These are phyloP conservation scores for Climacteris rufus DNA, from an alignment of 2,113 vertebrate species.

Conservation along the genomic window DNA sequence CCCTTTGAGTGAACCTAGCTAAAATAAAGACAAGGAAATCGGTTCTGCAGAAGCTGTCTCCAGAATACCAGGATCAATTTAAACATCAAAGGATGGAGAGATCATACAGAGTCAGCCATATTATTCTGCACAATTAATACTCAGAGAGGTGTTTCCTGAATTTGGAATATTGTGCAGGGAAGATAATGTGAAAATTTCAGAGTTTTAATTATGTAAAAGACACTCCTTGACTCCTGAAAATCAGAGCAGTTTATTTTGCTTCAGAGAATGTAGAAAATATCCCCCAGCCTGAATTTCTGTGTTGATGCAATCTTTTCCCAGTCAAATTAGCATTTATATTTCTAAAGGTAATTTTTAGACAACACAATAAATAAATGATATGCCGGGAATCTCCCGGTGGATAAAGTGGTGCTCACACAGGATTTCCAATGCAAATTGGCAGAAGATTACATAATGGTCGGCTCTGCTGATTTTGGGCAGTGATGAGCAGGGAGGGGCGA, in stretches of 20 bases:
- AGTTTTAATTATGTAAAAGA: constrained; percentile 56
- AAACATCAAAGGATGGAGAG: constrained; percentile 59
- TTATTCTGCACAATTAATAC: constrained; percentile 61
- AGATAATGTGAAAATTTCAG: constrained; percentile 50
- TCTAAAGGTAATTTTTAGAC: constrained; percentile 40
- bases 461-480: background rate
- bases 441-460: background rate
- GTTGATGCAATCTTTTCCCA: background rate
- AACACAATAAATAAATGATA: background rate
- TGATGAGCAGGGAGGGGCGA: rapidly evolving
- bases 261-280: constrained; percentile 37
- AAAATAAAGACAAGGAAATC: constrained; percentile 66
- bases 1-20: constrained; percentile 77
- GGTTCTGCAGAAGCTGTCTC: constrained; percentile 55
- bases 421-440: background rate
- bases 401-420: rapidly evolving
- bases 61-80: constrained; percentile 52
- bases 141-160: constrained; percentile 35
- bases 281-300: background rate
- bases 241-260: constrained; percentile 36
- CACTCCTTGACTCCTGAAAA: constrained; percentile 34
- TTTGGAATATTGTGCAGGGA: constrained; percentile 34
- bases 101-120: constrained; percentile 61
- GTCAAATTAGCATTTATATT: constrained; percentile 57
- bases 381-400: background rate